Conservation (phyloP, 2,888 invertebrate species). For the Caenorhabditis parvicauda region DNA sequence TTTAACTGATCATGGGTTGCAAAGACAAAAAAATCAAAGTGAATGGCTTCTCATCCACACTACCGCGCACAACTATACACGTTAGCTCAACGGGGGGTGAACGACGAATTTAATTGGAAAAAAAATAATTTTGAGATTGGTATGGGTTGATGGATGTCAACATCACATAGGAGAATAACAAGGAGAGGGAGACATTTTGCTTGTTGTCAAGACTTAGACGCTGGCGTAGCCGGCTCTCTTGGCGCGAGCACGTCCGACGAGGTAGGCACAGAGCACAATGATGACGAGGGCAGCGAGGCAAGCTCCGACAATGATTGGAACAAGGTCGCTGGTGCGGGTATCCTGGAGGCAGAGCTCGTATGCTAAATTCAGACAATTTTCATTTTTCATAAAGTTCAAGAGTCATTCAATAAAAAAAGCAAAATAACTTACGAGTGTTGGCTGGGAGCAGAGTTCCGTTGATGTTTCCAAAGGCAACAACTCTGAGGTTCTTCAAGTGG, state of each 20-base stretch:
- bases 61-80: no score
- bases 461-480: constrained; percentile 45
- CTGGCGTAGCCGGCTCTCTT: constrained; percentile 59
- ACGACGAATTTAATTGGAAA: no score
- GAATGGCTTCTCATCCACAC: no score
- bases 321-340: constrained; percentile 72
- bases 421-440: constrained; percentile 5
- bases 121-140: no score
- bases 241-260: constrained; percentile 77
- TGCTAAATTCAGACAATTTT: constrained; percentile 12
- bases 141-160: no score
- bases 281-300: constrained; percentile 84
- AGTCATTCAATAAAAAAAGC: not conserved
- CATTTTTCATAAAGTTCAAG: not conserved
- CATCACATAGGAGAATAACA: no score
- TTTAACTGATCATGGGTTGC: no score
- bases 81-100: no score
- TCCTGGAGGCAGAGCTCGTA: constrained; percentile 55
- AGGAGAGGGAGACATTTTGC: no score
- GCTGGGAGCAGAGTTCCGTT: constrained; percentile 36
- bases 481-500: constrained; percentile 40
- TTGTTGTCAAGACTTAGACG: constrained; percentile 47
- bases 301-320: constrained; percentile 94
- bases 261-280: constrained; percentile 86
- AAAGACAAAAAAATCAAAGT: no score